Base-by-base conservation (phyloP, 1,140 invertebrate genomes). In the Holcopasites calliopsidis region DNA sequence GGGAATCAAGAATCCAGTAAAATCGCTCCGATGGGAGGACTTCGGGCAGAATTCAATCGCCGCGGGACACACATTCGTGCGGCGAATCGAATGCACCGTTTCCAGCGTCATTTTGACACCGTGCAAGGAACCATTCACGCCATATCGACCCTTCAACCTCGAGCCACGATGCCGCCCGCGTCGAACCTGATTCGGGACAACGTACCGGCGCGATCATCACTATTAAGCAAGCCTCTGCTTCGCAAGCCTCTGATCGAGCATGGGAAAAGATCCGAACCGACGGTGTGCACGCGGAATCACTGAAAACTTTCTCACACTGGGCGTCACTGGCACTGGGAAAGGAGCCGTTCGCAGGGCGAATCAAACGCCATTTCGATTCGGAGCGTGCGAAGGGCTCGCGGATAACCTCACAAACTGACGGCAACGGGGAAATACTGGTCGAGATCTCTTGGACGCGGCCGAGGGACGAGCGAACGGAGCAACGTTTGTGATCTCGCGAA, bases 71-170 rank as follows among this genome's bases (percentile, higher is more conserved):
- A 23, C 1, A n/a, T 23, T 69, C 54, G 54, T n/a, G 5, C 1
- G n/a, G 38, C 21, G 23, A 26, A 65, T 70, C 33, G 65, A 68
- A 70, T 54, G 44, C 55, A 50, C 44, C 77, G 65, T 60, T n/a
- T 70, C 18, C 21, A 68, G 61, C 60, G 33, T 80, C 71, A 47
- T 81, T 80, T 76, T 18, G 78, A 78, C 78, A 81, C 52, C 21
- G 52, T 23, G 42, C 52, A 47, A 52, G 42, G 58, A 68, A 61
- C 79, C 71, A 61, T 79, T 82, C 52, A 57, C 78, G 78, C 69
- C 74, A 55, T 82, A 82, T 82, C 80, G 80, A 82, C 79, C 80
- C 61, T 66, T 44, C 35, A 66, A 64, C 61, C 80, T 58, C 74
- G 80, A 82, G 66, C 80, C 61, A 57, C 66, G 79, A 68, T 49